Base-by-base conservation (phyloP, 2,113 vertebrate species). In the Tachysurus fulvidraco region DNA sequence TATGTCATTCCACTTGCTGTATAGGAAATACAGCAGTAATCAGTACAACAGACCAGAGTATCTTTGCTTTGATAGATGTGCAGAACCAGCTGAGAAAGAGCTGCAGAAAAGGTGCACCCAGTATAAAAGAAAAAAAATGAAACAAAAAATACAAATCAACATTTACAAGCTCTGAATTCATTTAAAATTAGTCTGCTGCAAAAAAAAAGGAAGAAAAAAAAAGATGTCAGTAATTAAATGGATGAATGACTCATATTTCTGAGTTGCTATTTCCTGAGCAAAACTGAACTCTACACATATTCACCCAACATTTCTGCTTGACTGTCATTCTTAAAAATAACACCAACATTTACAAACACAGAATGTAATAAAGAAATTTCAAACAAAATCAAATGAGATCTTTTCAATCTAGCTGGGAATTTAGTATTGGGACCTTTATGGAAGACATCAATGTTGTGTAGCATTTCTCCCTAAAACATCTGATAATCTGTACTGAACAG, bases 181-280 rank as follows among this genome's bases (percentile, higher is more conserved):
- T 88, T 44, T 25, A 28, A 9, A 55, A 57, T 41, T 17, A 83
- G 54, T 44, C 28, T 67, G 41, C n/a, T 55, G 62, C 65, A 79
- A 78, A 78, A 55, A 74, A 65, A 84, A 41, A 84, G 8, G 46
- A 46, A 46, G 46, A 50, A 50, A 2, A 60, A 60, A 23, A 23
- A 28, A 55, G 23, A 79, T 76, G 77, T 73, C 82, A 46, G 11
- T 76, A 79, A 41, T 57, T 41, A 71, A 44, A 25, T 54, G 73
- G 69, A 81, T 10, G n/a, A 83, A 86, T 9, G 30, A n/a, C 64
- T 64, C 62, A 55, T 54, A 62, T 81, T 87, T 76, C 82, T 67
- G 16, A 79, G 52, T 60, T 85, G 28, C 80, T 64, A n/a, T 55
- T 89, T 86, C 89, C 89, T 89, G 89, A 89, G 86, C 25, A 71